Evolutionary conservation across 2,888 invertebrate species (phyloP).

Genomic region (Phaedon cochleariae): DNA sequence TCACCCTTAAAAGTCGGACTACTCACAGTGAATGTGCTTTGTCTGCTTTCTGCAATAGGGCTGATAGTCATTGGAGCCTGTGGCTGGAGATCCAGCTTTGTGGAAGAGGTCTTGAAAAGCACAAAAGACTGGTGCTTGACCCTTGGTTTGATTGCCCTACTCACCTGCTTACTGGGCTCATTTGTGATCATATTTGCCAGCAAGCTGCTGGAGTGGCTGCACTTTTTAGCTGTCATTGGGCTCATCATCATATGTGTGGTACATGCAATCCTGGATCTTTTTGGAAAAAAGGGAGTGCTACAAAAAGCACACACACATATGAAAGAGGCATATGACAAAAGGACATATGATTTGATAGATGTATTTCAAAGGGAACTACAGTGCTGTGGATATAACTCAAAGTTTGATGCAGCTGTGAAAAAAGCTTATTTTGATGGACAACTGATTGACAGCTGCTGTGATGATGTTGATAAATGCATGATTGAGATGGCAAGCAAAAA

Average conservation of each 20-base stretch:
- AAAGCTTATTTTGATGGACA: not conserved
- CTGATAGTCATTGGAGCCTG: not conserved
- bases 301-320: not conserved
- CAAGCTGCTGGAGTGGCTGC: conserved; percentile 4
- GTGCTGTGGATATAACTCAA: conserved; percentile 26
- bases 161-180: not conserved
- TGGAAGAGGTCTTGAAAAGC: not conserved
- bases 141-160: conserved; percentile 1
- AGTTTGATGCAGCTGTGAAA: conserved; percentile 3
- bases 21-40: not conserved
- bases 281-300: not conserved
- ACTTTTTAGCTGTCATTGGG: not conserved
- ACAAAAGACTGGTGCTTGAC: conserved; percentile 1
- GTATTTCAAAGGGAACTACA: conserved; percentile 15
- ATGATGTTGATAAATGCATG: conserved; percentile 12
- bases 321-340: not conserved
- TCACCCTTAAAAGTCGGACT: not conserved
- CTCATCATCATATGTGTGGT: conserved; percentile 4
- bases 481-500: not conserved
- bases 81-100: not conserved
- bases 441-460: conserved; percentile 22
- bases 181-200: not conserved
- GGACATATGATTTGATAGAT: conserved; percentile 1
- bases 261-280: not conserved
- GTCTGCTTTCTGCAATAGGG: not conserved